Evolutionary conservation across 2,113 vertebrate genomes (phyloP).

Genomic region (Brevimyrus niger): DNA sequence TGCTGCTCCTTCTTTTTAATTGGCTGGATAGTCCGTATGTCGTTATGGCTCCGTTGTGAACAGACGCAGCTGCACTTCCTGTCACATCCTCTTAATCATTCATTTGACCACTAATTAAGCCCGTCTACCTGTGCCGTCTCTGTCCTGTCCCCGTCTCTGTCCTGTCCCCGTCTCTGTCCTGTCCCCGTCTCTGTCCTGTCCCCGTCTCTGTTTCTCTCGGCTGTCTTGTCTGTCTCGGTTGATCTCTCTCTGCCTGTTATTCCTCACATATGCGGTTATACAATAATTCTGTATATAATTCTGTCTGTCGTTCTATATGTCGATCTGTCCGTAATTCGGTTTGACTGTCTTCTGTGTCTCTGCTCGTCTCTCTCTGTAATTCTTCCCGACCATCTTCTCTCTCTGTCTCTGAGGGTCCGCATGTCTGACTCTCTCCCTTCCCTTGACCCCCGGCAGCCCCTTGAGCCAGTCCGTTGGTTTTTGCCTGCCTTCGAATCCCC

Average conservation of each 20-base stretch:
- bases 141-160: neutral
- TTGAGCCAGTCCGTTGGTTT: neutral
- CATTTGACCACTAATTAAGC: slow-evolving; percentile 7
- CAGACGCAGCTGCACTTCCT: neutral
- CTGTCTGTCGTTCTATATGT: neutral
- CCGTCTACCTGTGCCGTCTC: neutral
- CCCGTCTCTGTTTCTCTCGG: neutral
- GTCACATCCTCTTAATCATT: neutral
- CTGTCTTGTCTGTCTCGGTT: neutral
- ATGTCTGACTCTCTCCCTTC: neutral
- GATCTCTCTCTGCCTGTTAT: neutral
- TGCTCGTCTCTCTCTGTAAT: neutral
- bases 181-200: neutral
- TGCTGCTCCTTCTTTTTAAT: slow-evolving; percentile 13
- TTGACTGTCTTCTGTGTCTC: neutral
- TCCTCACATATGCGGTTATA: too few species aligned
- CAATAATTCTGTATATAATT: too few species aligned
- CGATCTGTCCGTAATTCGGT: neutral
- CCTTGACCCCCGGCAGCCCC: neutral
- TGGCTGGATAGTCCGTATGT: slow-evolving; percentile 7
- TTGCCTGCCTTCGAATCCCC: neutral
- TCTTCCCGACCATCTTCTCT: too few species aligned
- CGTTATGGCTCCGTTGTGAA: neutral
- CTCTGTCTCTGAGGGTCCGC: too few species aligned
- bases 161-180: neutral